Evolutionary conservation across 2,888 invertebrate genomes (phyloP).

Genomic region (Ectemnius continuus): DNA sequence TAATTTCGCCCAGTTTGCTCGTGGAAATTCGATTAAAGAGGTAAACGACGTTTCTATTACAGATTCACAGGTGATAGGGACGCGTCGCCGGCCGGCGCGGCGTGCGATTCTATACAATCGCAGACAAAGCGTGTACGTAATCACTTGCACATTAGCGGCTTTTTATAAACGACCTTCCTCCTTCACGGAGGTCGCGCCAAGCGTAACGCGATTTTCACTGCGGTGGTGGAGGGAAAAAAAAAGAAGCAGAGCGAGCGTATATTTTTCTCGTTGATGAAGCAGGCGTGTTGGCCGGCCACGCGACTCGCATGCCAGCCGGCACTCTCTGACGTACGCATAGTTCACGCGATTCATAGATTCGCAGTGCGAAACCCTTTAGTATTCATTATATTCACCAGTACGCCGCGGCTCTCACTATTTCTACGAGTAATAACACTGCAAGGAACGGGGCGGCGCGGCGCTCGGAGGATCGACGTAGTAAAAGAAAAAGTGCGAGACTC

Average conservation of each 20-base stretch:
- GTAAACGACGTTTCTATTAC: constrained; percentile 12
- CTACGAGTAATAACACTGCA: too few relatives aligned
- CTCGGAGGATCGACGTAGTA: too few relatives aligned
- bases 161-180: constrained; percentile 53
- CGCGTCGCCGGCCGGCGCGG: background rate
- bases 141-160: constrained; percentile 39
- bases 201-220: background rate
- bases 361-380: too few relatives aligned
- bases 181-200: constrained; percentile 36
- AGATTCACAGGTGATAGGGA: constrained; percentile 13
- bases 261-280: background rate
- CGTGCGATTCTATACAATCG: constrained; percentile 10
- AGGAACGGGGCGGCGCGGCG: too few relatives aligned
- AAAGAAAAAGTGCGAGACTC: too few relatives aligned
- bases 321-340: too few relatives aligned
- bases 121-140: constrained; percentile 39
- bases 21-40: background rate
- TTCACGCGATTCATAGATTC: too few relatives aligned
- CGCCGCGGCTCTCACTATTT: too few relatives aligned
- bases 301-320: background rate
- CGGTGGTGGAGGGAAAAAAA: background rate
- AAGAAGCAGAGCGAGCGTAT: background rate
- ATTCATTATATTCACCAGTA: too few relatives aligned
- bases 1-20: background rate
- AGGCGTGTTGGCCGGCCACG: background rate